These are phyloP conservation scores for Erethizon dorsatum DNA, from an alignment of 2,797 vertebrate genomes.

Conservation along the genomic window DNA sequence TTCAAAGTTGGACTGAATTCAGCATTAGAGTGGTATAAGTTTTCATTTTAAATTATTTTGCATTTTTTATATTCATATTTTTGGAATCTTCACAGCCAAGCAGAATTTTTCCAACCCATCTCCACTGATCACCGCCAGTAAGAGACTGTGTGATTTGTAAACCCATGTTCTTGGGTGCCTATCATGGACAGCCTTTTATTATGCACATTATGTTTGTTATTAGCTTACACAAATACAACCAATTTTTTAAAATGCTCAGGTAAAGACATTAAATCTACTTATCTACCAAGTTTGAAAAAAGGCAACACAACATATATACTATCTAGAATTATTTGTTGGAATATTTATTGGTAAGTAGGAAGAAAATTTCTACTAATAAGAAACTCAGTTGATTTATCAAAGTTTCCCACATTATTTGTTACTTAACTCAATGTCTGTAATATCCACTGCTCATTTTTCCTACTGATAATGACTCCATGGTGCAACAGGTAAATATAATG, in stretches of 20 bases:
- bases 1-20: background rate
- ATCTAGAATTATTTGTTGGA: conserved; percentile 24
- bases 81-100: background rate
- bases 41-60: conserved; percentile 9
- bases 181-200: background rate
- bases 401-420: conserved; percentile 53
- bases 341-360: conserved; percentile 10
- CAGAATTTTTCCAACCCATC: background rate
- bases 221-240: background rate
- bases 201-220: background rate
- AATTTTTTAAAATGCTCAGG: background rate
- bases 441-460: conserved; percentile 5
- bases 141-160: background rate
- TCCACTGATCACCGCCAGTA: background rate
- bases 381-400: background rate
- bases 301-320: background rate
- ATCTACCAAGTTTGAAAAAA: conserved; percentile 39
- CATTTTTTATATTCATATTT: conserved; percentile 34
- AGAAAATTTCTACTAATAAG: conserved; percentile 5
- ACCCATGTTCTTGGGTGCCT: background rate
- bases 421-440: conserved; percentile 30
- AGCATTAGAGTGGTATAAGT: background rate
- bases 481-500: conserved; percentile 26
- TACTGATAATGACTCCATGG: background rate
- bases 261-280: conserved; percentile 14